Base-by-base conservation (phyloP, 2,113 vertebrate genomes). In the Rafetus swinhoei region DNA sequence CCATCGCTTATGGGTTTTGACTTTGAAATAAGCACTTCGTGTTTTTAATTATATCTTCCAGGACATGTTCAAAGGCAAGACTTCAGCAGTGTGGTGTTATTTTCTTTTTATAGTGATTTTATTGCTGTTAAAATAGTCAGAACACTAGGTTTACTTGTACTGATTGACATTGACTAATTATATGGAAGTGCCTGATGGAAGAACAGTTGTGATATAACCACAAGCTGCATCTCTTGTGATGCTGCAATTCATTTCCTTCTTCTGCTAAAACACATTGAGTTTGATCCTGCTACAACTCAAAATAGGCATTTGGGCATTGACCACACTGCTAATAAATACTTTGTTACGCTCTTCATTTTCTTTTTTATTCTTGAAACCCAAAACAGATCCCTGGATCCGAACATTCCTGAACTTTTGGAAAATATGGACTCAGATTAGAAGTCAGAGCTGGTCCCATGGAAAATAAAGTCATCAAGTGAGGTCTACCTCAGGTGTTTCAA, bases 11-110 rank as follows among this genome's bases (percentile, higher is more conserved):
- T 1, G 1, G 93, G 92, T 90, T 91, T 82, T 54, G 90, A 92
- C 97, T 98, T 95, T 52, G 94, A 98, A 96, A 97, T 95, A 97
- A 96, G 97, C 94, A 89, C 92, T 98, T 90, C 93, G 98, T 98
- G 98, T 82, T 98, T 98, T 97, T 98, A 98, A 98, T 98, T 98
- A 98, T 97, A 97, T 98, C 97, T 97, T 96, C 94, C 94, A 90
- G 93, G 97, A 94, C 57, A 81, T 35, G 94, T 97, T 97, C 93
- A 93, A 91, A 96, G 96, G 93, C 92, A 94, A 94, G 88, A 79
- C 92, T 95, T 87, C 89, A 94, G 81, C 87, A 90, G 96, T 94
- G 90, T 94, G 96, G 95, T 91, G 96, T 96, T 95, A 94, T 96
- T 98, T 97, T 95, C 94, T 97, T 96, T 97, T 98, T 97, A 82